Evolutionary conservation across 2,888 invertebrate species (phyloP).

Genomic region (Cheilosia vernalis): DNA sequence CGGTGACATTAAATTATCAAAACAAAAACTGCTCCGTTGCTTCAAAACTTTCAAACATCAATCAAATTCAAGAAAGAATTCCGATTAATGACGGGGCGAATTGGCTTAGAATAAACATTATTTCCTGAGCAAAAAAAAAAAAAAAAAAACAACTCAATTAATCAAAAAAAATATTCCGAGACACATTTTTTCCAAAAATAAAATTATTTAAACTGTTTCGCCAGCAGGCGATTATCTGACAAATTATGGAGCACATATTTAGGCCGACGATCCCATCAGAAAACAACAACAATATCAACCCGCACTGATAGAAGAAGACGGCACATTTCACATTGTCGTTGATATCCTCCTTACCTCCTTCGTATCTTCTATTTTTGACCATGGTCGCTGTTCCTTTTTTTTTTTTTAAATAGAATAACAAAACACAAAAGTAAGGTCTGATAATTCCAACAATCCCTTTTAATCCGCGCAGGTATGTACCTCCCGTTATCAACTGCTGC

Average conservation of each 20-base stretch:
- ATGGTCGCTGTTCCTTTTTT: slow-evolving; percentile 33
- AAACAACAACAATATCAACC: slow-evolving; percentile 10
- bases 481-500: slow-evolving; percentile 59
- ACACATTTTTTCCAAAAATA: neutral
- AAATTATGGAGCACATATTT: slow-evolving; percentile 44
- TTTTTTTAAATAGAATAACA: no score
- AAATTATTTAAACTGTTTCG: neutral
- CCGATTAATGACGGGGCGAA: neutral
- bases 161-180: neutral
- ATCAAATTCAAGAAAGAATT: neutral
- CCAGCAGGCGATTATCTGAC: neutral
- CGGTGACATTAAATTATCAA: no score
- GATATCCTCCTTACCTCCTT: slow-evolving; percentile 63
- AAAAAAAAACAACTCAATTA: neutral
- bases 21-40: neutral
- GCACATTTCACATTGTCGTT: neutral
- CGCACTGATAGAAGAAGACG: neutral
- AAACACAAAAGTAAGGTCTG: neutral
- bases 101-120: neutral
- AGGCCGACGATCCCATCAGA: slow-evolving; percentile 39
- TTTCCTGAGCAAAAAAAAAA: no score
- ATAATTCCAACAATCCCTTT: slow-evolving; percentile 5
- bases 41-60: neutral
- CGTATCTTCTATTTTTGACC: slow-evolving; percentile 70
- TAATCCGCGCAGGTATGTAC: slow-evolving; percentile 37